phyloP scores from a whole-genome alignment of 1,140 invertebrate genomes.

The Drosophila grimshawi region DNA sequence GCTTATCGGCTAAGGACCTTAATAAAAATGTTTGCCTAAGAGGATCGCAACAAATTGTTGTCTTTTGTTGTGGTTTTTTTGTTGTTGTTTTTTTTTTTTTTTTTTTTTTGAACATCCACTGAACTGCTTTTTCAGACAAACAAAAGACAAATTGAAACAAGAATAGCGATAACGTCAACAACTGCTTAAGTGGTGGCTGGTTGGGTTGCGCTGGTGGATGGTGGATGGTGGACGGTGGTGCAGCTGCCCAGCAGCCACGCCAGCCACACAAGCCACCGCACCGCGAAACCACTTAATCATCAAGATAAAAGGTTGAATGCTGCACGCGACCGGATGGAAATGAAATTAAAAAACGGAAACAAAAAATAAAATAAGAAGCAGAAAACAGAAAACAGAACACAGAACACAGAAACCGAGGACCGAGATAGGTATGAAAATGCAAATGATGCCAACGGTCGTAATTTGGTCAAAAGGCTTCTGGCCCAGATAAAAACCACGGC shows the following conservation, averaged over 20 bases:
- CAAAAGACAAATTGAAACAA: conserved; percentile 51
- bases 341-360: conserved; percentile 40
- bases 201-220: neutral
- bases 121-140: conserved; percentile 7
- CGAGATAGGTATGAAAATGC: conserved; percentile 40
- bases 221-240: neutral
- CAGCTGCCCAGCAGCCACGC: neutral
- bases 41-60: conserved; percentile 32
- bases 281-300: conserved; percentile 24
- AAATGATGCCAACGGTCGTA: conserved; percentile 54
- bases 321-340: conserved; percentile 35
- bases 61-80: conserved; percentile 1
- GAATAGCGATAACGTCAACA: conserved; percentile 40
- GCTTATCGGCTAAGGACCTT: conserved; percentile 36
- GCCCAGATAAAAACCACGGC: conserved; percentile 31
- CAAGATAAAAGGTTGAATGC: conserved; percentile 35
- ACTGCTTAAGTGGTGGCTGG: conserved; percentile 4
- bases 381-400: neutral
- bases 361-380: conserved; percentile 1
- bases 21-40: conserved; percentile 37
- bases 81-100: neutral
- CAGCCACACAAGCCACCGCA: neutral
- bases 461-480: conserved; percentile 55
- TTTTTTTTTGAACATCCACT: neutral
- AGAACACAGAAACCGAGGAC: neutral